Evolutionary conservation across 1,140 invertebrate species (phyloP), one percentile per base, ranked within the genome.

Genomic region (Anagrus nilaparvatae): DNA sequence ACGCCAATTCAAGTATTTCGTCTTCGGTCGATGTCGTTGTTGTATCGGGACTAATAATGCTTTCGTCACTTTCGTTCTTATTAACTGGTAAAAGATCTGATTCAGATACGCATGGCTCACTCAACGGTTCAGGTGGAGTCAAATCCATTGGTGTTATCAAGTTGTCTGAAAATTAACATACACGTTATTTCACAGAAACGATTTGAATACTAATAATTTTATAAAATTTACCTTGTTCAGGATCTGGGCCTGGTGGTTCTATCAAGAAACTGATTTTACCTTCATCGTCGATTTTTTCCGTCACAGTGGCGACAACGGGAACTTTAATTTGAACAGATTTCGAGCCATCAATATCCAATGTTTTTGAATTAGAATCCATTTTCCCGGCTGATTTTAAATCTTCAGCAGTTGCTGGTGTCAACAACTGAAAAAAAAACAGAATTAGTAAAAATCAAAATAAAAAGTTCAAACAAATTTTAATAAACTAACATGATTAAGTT

Each of bases 291-390:
- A 70, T 49, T 39, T 58, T 63, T 45, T 72, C 69, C 3, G 62
- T 63, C 8, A 73, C 65, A 9, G 65, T 70, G 17, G 69, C 70
- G 9, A 73, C 70, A n/a, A 72, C 68, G 12, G 71, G 69, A 41
- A 73, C 67, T 49, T 73, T 72, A 12, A 73, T 64, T 48, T 73
- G 71, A 12, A 72, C 58, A 27, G 69, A 63, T 53, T 72, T 72
- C 18, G 58, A 51, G 20, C 59, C 56, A 29, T 65, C 58, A 20
- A 51, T 41, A 23, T 63, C 61, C 27, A 54, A 48, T 31, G 61
- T 51, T 20, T 46, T 60, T 30, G 59, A 52, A 49, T 56, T 61
- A 5, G 59, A 32, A 35, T 52, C 60, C 35, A 69, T 60, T 53
- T 71, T 70, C 13, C 60, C 70, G 9, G 62, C 53, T 36, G 58